These are phyloP conservation scores for Aleiodes leptofemur DNA, from an alignment of 2,888 invertebrate species.

Conservation along the genomic window DNA sequence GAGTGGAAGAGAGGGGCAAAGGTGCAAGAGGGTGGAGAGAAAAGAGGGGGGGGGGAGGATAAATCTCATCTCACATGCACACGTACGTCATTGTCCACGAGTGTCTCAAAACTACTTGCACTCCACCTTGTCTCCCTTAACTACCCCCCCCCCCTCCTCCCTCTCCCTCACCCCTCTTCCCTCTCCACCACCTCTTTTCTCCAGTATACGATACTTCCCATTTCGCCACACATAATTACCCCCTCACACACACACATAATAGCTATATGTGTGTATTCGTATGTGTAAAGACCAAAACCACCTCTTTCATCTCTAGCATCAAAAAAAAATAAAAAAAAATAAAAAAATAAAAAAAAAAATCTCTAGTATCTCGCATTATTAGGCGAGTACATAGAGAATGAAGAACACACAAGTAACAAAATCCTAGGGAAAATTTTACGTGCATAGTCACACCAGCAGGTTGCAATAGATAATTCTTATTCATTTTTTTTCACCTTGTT, in stretches of 20 bases:
- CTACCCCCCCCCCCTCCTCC: not conserved
- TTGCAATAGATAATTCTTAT: constrained; percentile 13
- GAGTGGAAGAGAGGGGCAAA: not conserved
- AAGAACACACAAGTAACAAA: not conserved
- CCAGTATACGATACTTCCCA: constrained; percentile 19
- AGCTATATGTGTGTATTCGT: constrained; percentile 3
- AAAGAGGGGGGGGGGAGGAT: not conserved
- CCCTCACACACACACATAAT: not conserved
- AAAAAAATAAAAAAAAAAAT: too few relatives aligned
- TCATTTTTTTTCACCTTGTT: not conserved
- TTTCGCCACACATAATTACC: constrained; percentile 42
- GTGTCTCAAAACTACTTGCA: constrained; percentile 43
- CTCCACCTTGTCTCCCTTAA: constrained; percentile 14
- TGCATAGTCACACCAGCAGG: constrained; percentile 30
- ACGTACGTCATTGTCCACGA: constrained; percentile 44
- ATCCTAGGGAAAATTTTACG: not conserved
- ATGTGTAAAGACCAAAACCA: constrained; percentile 6
- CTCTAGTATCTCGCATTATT: constrained; percentile 32
- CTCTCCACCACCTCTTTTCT: too few relatives aligned
- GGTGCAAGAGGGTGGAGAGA: not conserved
- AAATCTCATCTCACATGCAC: constrained; percentile 38
- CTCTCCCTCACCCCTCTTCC: not conserved
- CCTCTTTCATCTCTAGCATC: constrained; percentile 1
- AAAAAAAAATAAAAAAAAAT: too few relatives aligned
- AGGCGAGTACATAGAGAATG: constrained; percentile 29